Evolutionary conservation across 1,140 invertebrate species (phyloP).

Genomic region (Drosophila ficusphila): DNA sequence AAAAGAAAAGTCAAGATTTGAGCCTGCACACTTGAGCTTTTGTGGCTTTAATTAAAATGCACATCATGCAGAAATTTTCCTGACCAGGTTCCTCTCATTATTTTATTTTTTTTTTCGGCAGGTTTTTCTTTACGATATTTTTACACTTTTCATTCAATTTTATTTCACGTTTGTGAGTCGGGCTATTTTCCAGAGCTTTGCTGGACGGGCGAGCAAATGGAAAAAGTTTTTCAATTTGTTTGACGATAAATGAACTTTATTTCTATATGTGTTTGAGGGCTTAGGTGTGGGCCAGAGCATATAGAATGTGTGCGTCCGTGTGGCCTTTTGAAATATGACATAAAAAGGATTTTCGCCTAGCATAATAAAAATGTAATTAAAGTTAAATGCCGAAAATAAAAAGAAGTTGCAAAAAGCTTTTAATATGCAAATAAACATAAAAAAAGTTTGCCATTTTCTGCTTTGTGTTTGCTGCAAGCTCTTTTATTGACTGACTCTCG

Average conservation of each 20-base stretch:
- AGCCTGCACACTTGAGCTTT: conserved; percentile 40
- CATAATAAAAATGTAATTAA: conserved; percentile 80
- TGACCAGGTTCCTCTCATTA: conserved; percentile 27
- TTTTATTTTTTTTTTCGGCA: conserved; percentile 57
- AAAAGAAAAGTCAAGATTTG: conserved; percentile 18
- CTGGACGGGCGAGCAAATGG: conserved; percentile 62
- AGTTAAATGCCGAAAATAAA: conserved; percentile 61
- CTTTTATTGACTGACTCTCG: conserved; percentile 66
- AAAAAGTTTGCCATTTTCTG: conserved; percentile 45
- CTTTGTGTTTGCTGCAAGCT: conserved; percentile 22
- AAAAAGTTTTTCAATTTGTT: conserved; percentile 81
- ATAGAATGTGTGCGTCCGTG: conserved; percentile 4
- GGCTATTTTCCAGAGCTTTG: conserved; percentile 56
- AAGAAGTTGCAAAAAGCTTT: conserved; percentile 52
- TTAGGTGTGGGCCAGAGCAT: conserved; percentile 4
- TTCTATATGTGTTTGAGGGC: conserved; percentile 22
- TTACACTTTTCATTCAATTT: conserved; percentile 41
- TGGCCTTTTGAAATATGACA: conserved; percentile 71
- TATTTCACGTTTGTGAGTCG: conserved; percentile 6
- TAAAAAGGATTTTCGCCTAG: conserved; percentile 67
- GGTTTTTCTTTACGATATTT: conserved; percentile 48
- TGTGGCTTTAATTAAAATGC: conserved; percentile 73
- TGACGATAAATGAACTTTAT: conserved; percentile 76
- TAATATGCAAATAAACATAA: conserved; percentile 70
- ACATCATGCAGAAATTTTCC: conserved; percentile 47